These are phyloP conservation scores for Microhierax caerulescens DNA, from an alignment of 2,797 vertebrate genomes.

Conservation along the genomic window DNA sequence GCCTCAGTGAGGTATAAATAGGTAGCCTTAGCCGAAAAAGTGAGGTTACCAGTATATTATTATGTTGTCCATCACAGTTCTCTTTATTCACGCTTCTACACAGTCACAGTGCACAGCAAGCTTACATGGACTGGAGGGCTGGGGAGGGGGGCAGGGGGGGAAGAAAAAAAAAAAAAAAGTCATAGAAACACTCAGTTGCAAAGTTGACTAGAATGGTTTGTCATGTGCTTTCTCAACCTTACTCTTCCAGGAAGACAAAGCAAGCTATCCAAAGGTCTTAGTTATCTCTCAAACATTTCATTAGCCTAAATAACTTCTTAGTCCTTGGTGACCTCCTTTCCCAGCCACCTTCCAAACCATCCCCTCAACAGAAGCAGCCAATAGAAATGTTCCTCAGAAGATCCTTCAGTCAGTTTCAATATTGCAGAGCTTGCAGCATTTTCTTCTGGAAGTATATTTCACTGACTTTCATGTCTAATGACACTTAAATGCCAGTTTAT, in stretches of 20 bases:
- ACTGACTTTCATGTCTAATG: neutral
- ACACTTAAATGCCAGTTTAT: neutral
- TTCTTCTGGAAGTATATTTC: neutral
- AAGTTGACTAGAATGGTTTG: neutral
- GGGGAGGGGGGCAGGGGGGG: neutral
- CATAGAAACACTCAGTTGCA: neutral
- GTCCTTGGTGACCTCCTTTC: neutral
- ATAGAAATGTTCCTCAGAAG: neutral
- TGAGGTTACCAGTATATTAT: neutral
- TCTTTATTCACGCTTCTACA: neutral
- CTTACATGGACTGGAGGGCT: neutral
- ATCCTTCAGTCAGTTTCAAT: neutral
- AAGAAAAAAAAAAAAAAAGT: neutral
- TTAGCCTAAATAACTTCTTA: neutral
- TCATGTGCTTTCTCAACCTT: neutral
- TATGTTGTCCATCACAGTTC: accelerated
- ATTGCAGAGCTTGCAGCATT: neutral
- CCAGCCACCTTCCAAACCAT: neutral
- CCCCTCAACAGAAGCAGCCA: neutral
- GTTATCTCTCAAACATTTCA: neutral
- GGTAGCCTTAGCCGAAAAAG: neutral
- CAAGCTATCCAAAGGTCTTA: neutral
- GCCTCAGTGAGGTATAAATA: neutral
- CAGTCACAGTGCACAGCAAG: accelerated
- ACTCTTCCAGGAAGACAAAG: neutral